Evolutionary conservation across 1,140 invertebrate species (phyloP).

Genomic region (Ceratina australensis): DNA sequence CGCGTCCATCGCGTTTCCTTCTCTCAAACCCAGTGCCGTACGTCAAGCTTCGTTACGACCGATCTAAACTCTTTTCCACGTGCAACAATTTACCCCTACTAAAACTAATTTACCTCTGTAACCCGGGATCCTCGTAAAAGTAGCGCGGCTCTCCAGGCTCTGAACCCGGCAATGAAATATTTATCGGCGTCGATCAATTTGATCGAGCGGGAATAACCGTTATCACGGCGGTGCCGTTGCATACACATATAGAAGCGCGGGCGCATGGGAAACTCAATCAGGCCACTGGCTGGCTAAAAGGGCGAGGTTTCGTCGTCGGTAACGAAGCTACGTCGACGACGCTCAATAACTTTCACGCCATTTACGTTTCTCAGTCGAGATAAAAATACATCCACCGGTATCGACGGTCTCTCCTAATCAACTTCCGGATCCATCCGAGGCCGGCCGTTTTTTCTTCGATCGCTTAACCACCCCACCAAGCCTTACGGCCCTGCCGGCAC

Average conservation of each 20-base stretch:
- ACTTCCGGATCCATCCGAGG: slow-evolving; percentile 35
- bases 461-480: slow-evolving; percentile 12
- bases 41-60: slow-evolving; percentile 37
- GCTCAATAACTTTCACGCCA: slow-evolving; percentile 16
- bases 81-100: slow-evolving; percentile 3
- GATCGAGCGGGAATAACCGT: neutral
- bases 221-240: neutral
- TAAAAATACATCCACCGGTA: slow-evolving; percentile 36
- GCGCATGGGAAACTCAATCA: neutral
- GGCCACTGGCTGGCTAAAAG: neutral
- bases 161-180: too few relatives aligned
- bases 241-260: neutral
- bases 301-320: neutral
- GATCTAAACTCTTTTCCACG: slow-evolving; percentile 30
- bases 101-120: neutral
- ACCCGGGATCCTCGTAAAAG: neutral
- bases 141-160: too few relatives aligned
- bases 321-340: neutral
- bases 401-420: slow-evolving; percentile 40
- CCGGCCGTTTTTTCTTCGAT: slow-evolving; percentile 42
- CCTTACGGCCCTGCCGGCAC: slow-evolving; percentile 34
- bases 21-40: slow-evolving; percentile 49
- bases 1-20: slow-evolving; percentile 62
- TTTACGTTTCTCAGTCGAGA: slow-evolving; percentile 11
- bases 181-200: neutral